Evolutionary conservation across 2,113 vertebrate genomes (phyloP).

Genomic region (Thamnophis sirtalis): DNA sequence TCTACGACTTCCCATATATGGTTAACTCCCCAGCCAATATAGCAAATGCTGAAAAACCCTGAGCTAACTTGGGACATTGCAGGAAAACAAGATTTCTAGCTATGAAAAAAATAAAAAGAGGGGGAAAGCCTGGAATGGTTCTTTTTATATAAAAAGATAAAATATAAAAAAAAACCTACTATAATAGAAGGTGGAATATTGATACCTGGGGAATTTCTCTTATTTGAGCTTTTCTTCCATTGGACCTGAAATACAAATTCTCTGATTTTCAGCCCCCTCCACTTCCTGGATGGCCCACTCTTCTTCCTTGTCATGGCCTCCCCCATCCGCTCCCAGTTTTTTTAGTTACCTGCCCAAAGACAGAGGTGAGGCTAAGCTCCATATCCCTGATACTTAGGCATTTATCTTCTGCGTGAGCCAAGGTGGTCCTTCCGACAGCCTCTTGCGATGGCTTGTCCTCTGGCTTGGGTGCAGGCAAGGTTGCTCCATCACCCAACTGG

Average conservation of each 20-base stretch:
- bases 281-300: not conserved
- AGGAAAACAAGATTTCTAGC: not conserved
- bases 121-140: not conserved
- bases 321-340: not conserved
- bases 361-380: not conserved
- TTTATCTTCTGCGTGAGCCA: fast-evolving
- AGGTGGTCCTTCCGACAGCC: fast-evolving
- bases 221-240: not conserved
- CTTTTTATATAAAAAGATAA: not conserved
- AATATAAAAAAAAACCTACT: not conserved
- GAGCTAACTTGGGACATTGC: not conserved
- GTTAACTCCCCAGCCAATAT: not conserved
- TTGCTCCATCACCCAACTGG: not conserved
- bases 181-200: not conserved
- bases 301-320: not conserved
- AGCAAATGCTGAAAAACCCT: not conserved
- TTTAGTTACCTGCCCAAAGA: conserved; percentile 45
- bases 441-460: not conserved
- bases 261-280: not conserved
- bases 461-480: fast-evolving
- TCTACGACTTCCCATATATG: not conserved
- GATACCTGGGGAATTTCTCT: not conserved
- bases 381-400: not conserved
- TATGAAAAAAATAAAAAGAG: not conserved
- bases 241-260: not conserved